Evolutionary conservation across 2,797 vertebrate species (phyloP), one percentile per base, ranked within the genome.

Genomic region (Cygnus olor): DNA sequence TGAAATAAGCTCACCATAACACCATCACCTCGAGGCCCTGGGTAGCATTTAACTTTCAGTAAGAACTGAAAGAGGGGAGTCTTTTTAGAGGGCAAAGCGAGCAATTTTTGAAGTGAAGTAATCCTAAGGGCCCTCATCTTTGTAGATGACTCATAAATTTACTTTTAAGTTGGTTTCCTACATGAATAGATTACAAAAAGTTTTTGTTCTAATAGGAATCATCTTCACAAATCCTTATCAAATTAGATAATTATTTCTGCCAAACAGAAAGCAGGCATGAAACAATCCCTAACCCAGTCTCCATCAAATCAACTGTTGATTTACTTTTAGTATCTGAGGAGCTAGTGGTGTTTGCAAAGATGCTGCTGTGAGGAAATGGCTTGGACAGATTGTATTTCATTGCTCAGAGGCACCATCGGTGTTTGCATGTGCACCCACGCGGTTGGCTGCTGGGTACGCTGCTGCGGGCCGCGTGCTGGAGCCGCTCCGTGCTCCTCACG

Each of bases 11-110:
- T 84, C 32, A 12, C 90, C 93, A 92, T 80, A 90, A 83, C 28
- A 93, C 63, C 60, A 89, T 95, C 90, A 95, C 88, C 42, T 95
- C 79, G 90, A 89, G 88, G 85, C 91, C 80, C 91, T 78, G 89
- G 58, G 70, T 71, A 87, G 76, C 85, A 21, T 91, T 88, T 95
- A 95, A 82, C 49, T 90, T 91, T 92, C 93, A 94, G 16, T 86
- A 85, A 86, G 81, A 92, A 69, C 66, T 83, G 65, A 94, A 89
- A 69, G 84, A 93, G 80, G 81, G 92, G 44, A 44, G 66, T 83
- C 83, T 76, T 38, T 66, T 60, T 34, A 76, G 54, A 74, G 40
- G 36, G 69, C 22, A 72, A 82, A 89, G 24, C n/a, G 56, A 88
- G 79, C 77, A 5, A 47, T 12, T 85, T 95, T 66, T 83, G 18